Evolutionary conservation across 2,888 invertebrate genomes (phyloP), one percentile per base, ranked within the genome.

Genomic region (Stenolophus ochropezus): DNA sequence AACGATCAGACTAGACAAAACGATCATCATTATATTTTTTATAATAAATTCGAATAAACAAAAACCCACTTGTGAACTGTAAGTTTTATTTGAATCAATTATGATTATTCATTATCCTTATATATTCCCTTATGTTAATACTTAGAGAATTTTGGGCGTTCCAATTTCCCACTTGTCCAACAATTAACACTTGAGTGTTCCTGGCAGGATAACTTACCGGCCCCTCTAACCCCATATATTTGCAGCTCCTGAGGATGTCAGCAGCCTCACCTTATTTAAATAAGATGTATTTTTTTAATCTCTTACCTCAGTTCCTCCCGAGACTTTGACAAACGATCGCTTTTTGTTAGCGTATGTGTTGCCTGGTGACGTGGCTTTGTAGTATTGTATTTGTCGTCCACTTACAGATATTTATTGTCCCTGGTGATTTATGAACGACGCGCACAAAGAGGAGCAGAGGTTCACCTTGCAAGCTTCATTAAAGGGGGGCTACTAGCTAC

Each of bases 381-480:
- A 85, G 87, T 86, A 86, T 87, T 87, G 86, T 86, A 85, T 87
- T 87, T 86, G 86, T 87, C 87, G 86, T 86, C 87, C 86, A 87
- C 86, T 87, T 85, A 85, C 84, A 86, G 86, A 86, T 86, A 87
- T 87, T 87, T 87, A 87, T 87, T 86, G 86, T 86, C 84, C 83
- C 83, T 82, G 83, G 85, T 85, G 86, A 86, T 86, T 87, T 87
- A 86, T 87, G 83, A 81, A 84, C 83, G 85, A 85, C 85, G 85
- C 84, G 33, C 75, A 56, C 21, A 73, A 73, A 73, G 73, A 73
- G 23, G 73, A 14, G 8, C 23, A 25, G 23, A 21, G 61, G 2
- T 23, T 61, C 61, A 61, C 61, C 61, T 61, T 61, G 14, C 20
- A 23, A 8, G 23, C 61, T 61, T 61, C 61, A 61, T 61, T 61